phyloP scores from a whole-genome alignment of 2,888 invertebrate species.

The Ichneumoninae sp. region DNA sequence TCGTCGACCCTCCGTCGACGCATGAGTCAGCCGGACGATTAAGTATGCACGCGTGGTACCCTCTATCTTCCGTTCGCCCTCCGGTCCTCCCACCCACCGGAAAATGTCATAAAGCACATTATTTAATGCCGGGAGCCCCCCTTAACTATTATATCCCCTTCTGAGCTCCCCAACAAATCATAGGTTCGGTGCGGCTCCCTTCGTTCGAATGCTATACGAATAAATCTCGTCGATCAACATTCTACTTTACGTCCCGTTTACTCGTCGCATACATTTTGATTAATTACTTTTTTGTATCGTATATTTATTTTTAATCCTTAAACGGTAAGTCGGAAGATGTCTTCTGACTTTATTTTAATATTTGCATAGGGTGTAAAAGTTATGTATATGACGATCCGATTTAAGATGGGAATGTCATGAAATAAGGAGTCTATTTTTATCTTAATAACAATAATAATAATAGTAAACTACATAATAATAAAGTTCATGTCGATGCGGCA shows the following conservation, averaged over 20 bases:
- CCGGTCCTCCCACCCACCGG: constrained; percentile 75
- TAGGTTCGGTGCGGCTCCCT: constrained; percentile 25
- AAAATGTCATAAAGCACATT: constrained; percentile 78
- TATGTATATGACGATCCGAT: background rate
- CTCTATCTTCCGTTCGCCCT: constrained; percentile 63
- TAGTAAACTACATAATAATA: background rate
- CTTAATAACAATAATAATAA: background rate
- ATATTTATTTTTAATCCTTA: background rate
- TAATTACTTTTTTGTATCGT: background rate
- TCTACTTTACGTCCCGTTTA: background rate
- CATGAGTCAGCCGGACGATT: constrained; percentile 75
- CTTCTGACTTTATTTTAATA: background rate
- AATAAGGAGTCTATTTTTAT: background rate
- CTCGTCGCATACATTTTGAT: background rate
- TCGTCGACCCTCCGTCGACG: constrained; percentile 74
- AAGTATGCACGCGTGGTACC: constrained; percentile 76
- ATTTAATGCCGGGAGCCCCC: constrained; percentile 64
- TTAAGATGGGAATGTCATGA: background rate
- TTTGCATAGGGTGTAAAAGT: background rate
- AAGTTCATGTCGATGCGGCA: background rate
- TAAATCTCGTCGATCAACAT: constrained; percentile 28
- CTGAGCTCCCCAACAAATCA: constrained; percentile 21
- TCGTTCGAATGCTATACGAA: constrained; percentile 29
- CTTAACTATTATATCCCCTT: constrained; percentile 7
- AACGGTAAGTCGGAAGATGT: background rate